Conservation (phyloP, 2,797 vertebrate species). For the Buphagus erythrorhynchus region DNA sequence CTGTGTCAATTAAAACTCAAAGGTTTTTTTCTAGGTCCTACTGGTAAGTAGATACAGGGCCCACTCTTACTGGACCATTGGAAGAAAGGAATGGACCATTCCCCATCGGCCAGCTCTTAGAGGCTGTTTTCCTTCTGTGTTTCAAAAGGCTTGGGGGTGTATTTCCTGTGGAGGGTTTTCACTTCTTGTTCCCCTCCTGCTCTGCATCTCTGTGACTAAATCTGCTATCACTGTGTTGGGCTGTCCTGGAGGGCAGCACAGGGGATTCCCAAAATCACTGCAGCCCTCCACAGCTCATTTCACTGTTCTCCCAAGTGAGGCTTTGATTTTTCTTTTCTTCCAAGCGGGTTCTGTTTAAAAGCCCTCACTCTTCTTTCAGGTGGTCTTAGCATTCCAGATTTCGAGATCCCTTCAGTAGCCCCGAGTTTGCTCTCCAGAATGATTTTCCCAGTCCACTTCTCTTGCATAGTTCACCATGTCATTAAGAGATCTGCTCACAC, state of each 20-base stretch:
- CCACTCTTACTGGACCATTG: background rate
- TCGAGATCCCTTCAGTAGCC: background rate
- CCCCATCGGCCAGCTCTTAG: background rate
- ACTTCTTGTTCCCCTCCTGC: background rate
- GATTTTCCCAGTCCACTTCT: background rate
- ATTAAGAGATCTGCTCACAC: background rate
- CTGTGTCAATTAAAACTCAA: background rate
- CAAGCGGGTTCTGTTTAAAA: accelerated
- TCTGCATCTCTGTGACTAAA: background rate
- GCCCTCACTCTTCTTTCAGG: background rate
- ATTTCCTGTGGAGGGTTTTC: background rate
- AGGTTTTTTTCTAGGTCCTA: background rate
- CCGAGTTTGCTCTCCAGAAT: background rate
- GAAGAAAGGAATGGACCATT: background rate
- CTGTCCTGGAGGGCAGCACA: accelerated
- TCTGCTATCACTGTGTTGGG: accelerated
- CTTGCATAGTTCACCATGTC: background rate
- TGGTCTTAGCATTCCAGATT: background rate
- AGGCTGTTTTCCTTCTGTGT: background rate
- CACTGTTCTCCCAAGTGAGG: accelerated
- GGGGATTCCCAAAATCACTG: background rate
- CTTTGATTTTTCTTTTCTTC: background rate
- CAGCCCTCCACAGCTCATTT: background rate
- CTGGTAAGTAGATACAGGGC: background rate
- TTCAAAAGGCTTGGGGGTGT: background rate